Conservation (phyloP, 1,140 invertebrate species). For the Polypedilum pembai region DNA sequence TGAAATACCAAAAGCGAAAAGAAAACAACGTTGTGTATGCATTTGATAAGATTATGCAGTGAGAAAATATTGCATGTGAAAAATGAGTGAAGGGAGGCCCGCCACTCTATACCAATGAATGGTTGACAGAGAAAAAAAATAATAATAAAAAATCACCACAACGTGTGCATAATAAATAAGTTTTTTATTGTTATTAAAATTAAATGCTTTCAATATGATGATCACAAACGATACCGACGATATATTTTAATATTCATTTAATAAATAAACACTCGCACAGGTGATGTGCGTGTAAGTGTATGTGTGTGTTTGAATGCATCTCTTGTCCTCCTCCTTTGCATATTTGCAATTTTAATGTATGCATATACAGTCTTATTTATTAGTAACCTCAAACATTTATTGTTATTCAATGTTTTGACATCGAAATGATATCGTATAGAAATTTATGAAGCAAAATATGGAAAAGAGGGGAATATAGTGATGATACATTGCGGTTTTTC, state of each 20-base stretch:
- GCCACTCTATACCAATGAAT: background rate
- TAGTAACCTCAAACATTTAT: background rate
- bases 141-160: background rate
- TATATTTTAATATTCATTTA: slow-evolving; percentile 9
- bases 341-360: background rate
- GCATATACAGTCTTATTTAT: background rate
- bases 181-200: background rate
- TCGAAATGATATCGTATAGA: background rate
- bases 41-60: background rate
- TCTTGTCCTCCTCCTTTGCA: too few species aligned
- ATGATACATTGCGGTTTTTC: slow-evolving; percentile 2
- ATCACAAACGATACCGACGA: slow-evolving; percentile 16
- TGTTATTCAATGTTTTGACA: slow-evolving; percentile 18
- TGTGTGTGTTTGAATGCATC: background rate
- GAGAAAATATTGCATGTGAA: slow-evolving; percentile 7
- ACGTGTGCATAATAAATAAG: background rate
- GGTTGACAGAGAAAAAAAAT: too few species aligned
- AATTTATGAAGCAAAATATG: background rate
- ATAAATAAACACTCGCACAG: slow-evolving; percentile 17
- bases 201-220: background rate
- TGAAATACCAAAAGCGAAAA: background rate
- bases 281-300: background rate
- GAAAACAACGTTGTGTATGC: background rate
- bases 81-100: background rate
- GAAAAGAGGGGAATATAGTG: background rate